These are phyloP conservation scores for Laothoe populi DNA, from an alignment of 2,888 invertebrate genomes.

Conservation along the genomic window DNA sequence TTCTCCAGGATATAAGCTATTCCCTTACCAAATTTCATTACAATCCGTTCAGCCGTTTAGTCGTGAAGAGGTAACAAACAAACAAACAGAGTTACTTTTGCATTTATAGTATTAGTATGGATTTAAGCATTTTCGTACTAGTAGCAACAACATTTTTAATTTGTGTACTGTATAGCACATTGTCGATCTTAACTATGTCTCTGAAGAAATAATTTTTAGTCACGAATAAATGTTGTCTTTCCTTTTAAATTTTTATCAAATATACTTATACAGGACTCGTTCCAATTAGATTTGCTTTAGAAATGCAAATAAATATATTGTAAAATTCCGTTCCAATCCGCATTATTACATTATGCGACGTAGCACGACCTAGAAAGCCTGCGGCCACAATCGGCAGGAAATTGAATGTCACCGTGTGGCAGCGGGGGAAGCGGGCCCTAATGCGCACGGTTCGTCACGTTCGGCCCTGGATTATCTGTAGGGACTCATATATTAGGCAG, in stretches of 20 bases:
- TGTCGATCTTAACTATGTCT: not conserved
- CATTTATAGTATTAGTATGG: too few species aligned
- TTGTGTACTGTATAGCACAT: not conserved
- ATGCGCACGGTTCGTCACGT: constrained; percentile 14
- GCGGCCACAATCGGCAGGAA: constrained; percentile 42
- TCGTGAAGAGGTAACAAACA: too few species aligned
- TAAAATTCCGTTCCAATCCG: constrained; percentile 8
- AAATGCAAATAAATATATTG: not conserved
- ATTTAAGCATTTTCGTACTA: not conserved
- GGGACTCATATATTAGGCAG: not conserved
- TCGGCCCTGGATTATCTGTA: constrained; percentile 19
- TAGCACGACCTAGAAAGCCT: constrained; percentile 46
- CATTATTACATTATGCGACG: constrained; percentile 9
- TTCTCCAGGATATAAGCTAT: too few species aligned
- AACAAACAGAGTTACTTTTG: too few species aligned
- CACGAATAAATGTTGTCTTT: not conserved
- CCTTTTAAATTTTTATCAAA: not conserved
- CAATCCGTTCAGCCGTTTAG: too few species aligned
- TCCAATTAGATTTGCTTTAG: not conserved
- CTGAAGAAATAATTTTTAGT: not conserved
- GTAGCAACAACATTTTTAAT: not conserved
- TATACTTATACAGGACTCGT: not conserved
- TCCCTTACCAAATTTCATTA: too few species aligned
- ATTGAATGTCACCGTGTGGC: constrained; percentile 46
- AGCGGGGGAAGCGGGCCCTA: constrained; percentile 20